A percentile compares a stretch with the other conserved stretches of the same genome.
phyloP scores from a whole-genome alignment of 2,113 vertebrate species.

The Crotalus horridus region DNA sequence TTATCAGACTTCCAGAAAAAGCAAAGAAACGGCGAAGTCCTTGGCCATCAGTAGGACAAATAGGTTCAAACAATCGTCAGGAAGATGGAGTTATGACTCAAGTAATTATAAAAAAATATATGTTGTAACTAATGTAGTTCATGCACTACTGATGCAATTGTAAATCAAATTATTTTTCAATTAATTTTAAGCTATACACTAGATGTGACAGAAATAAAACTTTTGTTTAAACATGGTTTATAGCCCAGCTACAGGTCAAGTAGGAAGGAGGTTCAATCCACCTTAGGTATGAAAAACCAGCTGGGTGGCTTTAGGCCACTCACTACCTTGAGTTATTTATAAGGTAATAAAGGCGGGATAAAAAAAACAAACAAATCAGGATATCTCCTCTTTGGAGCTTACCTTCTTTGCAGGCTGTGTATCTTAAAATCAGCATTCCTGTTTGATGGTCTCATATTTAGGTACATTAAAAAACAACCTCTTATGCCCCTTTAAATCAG shows the following conservation, averaged over 20 bases:
- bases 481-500: not conserved
- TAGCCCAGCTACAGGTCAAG: not conserved
- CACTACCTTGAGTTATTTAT: not conserved
- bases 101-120: conserved; percentile 53
- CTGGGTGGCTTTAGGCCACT: not conserved
- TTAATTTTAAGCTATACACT: not conserved
- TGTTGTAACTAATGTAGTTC: not conserved
- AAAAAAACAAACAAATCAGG: not conserved
- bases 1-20: conserved; percentile 61
- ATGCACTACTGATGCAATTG: not conserved
- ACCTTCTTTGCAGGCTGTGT: not conserved
- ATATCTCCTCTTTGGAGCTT: not conserved
- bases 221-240: not conserved
- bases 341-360: not conserved
- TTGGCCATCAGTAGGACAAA: conserved; percentile 55
- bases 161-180: not conserved
- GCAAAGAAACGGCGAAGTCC: conserved; percentile 57
- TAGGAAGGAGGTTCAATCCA: not conserved
- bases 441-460: not conserved
- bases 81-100: conserved; percentile 47
- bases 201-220: not conserved
- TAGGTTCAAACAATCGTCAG: conserved; percentile 43
- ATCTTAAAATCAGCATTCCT: not conserved
- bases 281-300: not conserved
- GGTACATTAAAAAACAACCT: not conserved